Percentiles rank a stretch among this genome's conserved stretches.
These are phyloP conservation scores for Odontocerum albicorne DNA, from an alignment of 2,888 invertebrate genomes.

Conservation along the genomic window DNA sequence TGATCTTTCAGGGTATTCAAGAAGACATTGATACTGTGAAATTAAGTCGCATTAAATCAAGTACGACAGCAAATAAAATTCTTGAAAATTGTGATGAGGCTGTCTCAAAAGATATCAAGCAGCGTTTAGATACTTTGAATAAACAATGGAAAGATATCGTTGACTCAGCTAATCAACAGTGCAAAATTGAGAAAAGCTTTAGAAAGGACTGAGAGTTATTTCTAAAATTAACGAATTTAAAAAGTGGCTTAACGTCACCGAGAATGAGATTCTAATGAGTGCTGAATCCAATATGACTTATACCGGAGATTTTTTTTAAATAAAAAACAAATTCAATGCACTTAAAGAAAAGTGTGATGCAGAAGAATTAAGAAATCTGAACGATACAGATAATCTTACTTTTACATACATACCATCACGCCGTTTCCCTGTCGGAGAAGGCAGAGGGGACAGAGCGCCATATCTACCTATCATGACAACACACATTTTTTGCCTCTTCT, in stretches of 20 bases:
- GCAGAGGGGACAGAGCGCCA: no score
- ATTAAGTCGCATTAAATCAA: slow-evolving; percentile 60
- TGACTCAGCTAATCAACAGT: slow-evolving; percentile 53
- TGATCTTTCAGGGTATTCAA: slow-evolving; percentile 61
- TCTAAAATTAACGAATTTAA: slow-evolving; percentile 46
- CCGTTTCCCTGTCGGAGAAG: no score
- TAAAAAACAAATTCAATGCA: slow-evolving; percentile 69
- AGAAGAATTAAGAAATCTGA: slow-evolving; percentile 66
- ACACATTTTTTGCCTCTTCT: no score
- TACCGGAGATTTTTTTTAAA: slow-evolving; percentile 70
- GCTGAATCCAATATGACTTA: slow-evolving; percentile 60
- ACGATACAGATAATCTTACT: slow-evolving; percentile 68
- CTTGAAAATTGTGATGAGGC: slow-evolving; percentile 60
- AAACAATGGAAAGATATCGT: slow-evolving; percentile 56
- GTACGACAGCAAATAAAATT: slow-evolving; percentile 57
- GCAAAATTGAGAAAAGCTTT: slow-evolving; percentile 57
- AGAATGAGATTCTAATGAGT: slow-evolving; percentile 62
- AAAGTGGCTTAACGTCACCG: slow-evolving; percentile 65
- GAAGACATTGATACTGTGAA: slow-evolving; percentile 64
- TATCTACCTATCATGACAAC: no score
- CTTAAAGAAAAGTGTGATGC: slow-evolving; percentile 74
- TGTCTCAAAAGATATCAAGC: slow-evolving; percentile 53
- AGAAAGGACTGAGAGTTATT: slow-evolving; percentile 55
- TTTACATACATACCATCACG: no score
- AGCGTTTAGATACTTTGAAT: slow-evolving; percentile 53